phyloP scores from a whole-genome alignment of 2,113 vertebrate species.

The Pachyramphus minor region DNA sequence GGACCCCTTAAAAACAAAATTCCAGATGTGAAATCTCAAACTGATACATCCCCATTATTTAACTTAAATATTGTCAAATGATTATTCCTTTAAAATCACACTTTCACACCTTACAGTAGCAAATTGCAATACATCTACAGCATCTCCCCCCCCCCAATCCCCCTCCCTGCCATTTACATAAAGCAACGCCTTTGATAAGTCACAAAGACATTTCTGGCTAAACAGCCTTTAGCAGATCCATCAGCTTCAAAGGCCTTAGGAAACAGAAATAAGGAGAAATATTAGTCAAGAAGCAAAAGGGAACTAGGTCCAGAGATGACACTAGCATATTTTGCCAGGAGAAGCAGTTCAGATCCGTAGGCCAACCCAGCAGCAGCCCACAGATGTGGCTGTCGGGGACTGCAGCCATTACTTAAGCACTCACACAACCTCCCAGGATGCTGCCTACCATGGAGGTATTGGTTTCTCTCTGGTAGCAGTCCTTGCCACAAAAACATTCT shows the following conservation, averaged over 20 bases:
- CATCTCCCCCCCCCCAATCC: too few species aligned
- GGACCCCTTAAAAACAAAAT: background rate
- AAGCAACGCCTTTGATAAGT: constrained; percentile 38
- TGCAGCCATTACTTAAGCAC: rapidly evolving
- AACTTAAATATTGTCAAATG: constrained; percentile 59
- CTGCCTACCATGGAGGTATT: background rate
- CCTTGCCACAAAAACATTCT: background rate
- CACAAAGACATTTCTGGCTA: constrained; percentile 46
- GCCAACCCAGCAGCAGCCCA: background rate
- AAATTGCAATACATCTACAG: constrained; percentile 59
- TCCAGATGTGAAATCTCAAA: constrained; percentile 28
- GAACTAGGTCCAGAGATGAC: background rate
- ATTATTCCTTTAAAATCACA: constrained; percentile 68
- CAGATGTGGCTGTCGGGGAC: rapidly evolving
- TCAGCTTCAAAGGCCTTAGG: constrained; percentile 64
- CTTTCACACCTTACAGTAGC: constrained; percentile 60
- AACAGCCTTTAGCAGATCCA: constrained; percentile 49
- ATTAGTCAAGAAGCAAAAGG: background rate
- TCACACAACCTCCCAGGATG: background rate
- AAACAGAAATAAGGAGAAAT: constrained; percentile 44
- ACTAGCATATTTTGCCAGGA: background rate
- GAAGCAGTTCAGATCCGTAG: background rate
- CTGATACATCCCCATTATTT: constrained; percentile 60
- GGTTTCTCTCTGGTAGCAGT: background rate
- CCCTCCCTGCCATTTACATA: constrained; percentile 56